These are phyloP conservation scores for Drosophila hydei DNA, from an alignment of 1,140 invertebrate species.

Conservation along the genomic window DNA sequence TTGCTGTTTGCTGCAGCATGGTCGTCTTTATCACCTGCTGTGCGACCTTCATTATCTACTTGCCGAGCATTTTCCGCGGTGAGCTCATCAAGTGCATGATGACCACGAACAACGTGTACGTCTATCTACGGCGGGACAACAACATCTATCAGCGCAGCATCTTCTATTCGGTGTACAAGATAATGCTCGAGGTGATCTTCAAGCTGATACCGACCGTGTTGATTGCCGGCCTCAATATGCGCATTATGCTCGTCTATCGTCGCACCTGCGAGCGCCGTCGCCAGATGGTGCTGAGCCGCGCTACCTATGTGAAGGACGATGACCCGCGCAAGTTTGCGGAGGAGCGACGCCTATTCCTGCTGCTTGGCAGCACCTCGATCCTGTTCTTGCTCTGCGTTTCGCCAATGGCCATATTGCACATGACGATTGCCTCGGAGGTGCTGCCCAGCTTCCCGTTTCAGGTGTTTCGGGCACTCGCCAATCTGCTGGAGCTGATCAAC, in stretches of 20 bases:
- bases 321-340: slow-evolving; percentile 89
- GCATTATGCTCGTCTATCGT: slow-evolving; percentile 89
- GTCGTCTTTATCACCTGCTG: slow-evolving; percentile 87
- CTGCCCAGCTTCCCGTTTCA: slow-evolving; percentile 87
- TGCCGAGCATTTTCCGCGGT: slow-evolving; percentile 87
- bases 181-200: slow-evolving; percentile 87
- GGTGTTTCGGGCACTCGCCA: slow-evolving; percentile 90
- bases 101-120: slow-evolving; percentile 83
- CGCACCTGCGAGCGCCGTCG: slow-evolving; percentile 87
- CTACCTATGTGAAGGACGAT: slow-evolving; percentile 84
- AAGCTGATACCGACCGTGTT: slow-evolving; percentile 88
- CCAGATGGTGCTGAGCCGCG: slow-evolving; percentile 86
- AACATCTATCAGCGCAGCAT: slow-evolving; percentile 85
- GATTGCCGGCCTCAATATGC: slow-evolving; percentile 88
- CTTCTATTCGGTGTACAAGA: slow-evolving; percentile 87
- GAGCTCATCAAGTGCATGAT: slow-evolving; percentile 86
- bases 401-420: slow-evolving; percentile 90
- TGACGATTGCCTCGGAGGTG: slow-evolving; percentile 87
- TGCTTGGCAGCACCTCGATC: slow-evolving; percentile 89
- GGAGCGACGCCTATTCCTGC: slow-evolving; percentile 88
- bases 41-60: slow-evolving; percentile 87
- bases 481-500: slow-evolving; percentile 90
- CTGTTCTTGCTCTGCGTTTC: slow-evolving; percentile 90
- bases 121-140: slow-evolving; percentile 87
- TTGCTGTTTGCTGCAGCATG: slow-evolving; percentile 64